A percentile compares a stretch with the other conserved stretches of the same genome.
These are phyloP conservation scores for Carpatolechia fugitivella DNA, from an alignment of 2,888 invertebrate species.

Conservation along the genomic window DNA sequence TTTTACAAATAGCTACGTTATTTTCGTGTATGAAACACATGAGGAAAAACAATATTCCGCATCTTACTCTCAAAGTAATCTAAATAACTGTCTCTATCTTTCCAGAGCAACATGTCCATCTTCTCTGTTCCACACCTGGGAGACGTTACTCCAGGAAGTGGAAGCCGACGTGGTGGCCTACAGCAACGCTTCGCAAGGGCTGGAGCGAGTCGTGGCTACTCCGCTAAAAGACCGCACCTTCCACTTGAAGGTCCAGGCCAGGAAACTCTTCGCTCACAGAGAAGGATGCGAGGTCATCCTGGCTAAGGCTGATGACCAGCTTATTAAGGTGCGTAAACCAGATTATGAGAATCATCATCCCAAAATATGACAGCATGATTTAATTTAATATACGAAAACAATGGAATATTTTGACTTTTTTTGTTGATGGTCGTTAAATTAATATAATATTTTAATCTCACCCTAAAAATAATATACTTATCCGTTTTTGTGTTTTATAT, in stretches of 20 bases:
- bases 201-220: constrained; percentile 88
- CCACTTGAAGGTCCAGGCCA: constrained; percentile 93
- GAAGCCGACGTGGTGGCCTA: constrained; percentile 93
- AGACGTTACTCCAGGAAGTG: constrained; percentile 92
- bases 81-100: constrained; percentile 21
- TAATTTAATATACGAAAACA: too few species aligned
- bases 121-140: constrained; percentile 93
- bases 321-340: constrained; percentile 54
- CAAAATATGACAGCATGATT: too few species aligned
- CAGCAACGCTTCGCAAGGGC: constrained; percentile 89
- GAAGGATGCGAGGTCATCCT: constrained; percentile 94
- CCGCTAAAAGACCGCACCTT: constrained; percentile 93
- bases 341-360: too few species aligned
- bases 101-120: constrained; percentile 86
- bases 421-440: too few species aligned
- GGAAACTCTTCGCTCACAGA: constrained; percentile 93
- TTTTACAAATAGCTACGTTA: too few species aligned
- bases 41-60: too few species aligned
- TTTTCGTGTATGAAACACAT: too few species aligned
- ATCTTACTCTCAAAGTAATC: too few species aligned
- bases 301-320: constrained; percentile 85
- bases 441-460: too few species aligned
- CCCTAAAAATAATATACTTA: too few species aligned
- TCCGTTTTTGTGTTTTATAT: too few species aligned
- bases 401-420: too few species aligned